Evolutionary conservation across 1,140 invertebrate species (phyloP), one percentile per base, ranked within the genome.

Genomic region (Sitophilus oryzae): DNA sequence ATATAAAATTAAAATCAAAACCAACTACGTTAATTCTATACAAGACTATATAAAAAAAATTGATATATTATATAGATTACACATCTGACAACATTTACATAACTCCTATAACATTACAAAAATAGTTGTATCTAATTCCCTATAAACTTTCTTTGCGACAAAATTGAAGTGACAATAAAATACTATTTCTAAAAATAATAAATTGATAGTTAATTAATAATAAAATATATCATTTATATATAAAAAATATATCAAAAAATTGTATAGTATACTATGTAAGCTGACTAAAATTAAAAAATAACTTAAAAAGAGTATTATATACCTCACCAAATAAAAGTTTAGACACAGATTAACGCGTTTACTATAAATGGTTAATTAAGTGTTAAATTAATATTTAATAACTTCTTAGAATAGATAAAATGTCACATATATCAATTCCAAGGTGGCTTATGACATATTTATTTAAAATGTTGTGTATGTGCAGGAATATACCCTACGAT

Each of bases 1-100:
- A 21, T 44, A 44, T 44, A 43, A 52, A 52, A 51, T 41, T 51
- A 51, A 41, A 14, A 19, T 42, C 20, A 18, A 21, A 14, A 18
- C 5, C 22, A 45, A 22, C 43, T 8, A 25, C 8, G 20, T 30
- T 8, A 10, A 34, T n/a, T 15, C 30, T 34, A 34, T 2, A 14
- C 10, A 34, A 25, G 25, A 46, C 34, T 30, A 30, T 6, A 11
- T 30, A 30, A 30, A 30, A 30, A 30, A 6, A 11, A 30, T n/a
- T n/a, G n/a, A n/a, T n/a, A n/a, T n/a, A n/a, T n/a, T n/a, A n/a
- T n/a, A n/a, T n/a, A n/a, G 25, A 6, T 30, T 5, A 6, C 11
- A 30, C 11, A 30, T 30, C 11, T 30, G 25, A 30, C 25, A 30
- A 30, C 25, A 30, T 30, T 30, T n/a, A n/a, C n/a, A n/a, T n/a